Conservation (phyloP, 2,888 invertebrate genomes). For the Tineola bisselliella region DNA sequence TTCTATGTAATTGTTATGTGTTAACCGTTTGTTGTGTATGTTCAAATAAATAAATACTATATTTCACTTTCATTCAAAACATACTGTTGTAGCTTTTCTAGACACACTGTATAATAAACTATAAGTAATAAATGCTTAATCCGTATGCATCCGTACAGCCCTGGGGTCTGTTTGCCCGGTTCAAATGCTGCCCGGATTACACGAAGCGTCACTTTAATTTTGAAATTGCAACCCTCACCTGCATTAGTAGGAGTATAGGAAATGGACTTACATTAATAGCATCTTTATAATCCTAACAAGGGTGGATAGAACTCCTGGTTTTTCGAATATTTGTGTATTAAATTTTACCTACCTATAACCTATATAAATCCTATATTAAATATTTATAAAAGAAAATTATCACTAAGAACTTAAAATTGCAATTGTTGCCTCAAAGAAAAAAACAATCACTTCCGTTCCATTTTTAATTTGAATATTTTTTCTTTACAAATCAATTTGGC, state of each 20-base stretch:
- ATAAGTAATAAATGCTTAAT: background rate
- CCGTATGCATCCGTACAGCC: background rate
- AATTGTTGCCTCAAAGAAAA: background rate
- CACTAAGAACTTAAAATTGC: background rate
- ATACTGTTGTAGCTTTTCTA: too few species aligned
- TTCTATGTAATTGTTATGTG: too few species aligned
- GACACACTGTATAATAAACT: too few species aligned
- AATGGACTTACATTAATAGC: too few species aligned
- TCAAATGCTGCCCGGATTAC: background rate
- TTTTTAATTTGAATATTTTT: conserved; percentile 11
- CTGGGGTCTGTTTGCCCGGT: background rate
- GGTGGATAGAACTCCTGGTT: too few species aligned
- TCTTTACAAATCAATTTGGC: conserved; percentile 5
- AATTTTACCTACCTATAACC: too few species aligned
- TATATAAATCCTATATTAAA: too few species aligned
- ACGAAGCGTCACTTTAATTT: background rate
- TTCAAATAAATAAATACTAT: too few species aligned
- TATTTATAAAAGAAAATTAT: background rate
- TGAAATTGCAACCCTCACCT: background rate
- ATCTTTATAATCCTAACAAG: too few species aligned
- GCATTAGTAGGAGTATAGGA: background rate
- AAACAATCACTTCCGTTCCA: conserved; percentile 10
- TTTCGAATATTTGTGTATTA: too few species aligned
- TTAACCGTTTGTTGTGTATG: too few species aligned
- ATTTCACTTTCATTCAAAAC: too few species aligned